A percentile compares a stretch with the other conserved stretches of the same genome.
Evolutionary conservation across 2,888 invertebrate species (phyloP).

Genomic region (Megalurothrips usitatus): DNA sequence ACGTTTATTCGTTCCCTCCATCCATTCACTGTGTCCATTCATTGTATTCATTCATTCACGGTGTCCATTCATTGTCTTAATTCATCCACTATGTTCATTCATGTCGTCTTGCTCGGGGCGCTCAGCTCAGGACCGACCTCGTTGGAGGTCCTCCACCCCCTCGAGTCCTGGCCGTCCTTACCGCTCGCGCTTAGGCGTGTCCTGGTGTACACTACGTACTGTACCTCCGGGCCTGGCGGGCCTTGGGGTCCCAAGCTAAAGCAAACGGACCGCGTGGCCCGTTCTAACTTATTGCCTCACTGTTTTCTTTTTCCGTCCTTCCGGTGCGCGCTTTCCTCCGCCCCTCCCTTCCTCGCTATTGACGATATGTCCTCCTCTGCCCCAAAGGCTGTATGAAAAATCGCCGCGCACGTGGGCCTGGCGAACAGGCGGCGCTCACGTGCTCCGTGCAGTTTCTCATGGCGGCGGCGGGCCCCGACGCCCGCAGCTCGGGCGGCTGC

Average conservation of each 20-base stretch:
- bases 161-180: too few relatives aligned
- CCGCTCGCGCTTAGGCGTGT: too few relatives aligned
- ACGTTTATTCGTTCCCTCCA: background rate
- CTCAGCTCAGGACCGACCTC: background rate
- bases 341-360: background rate
- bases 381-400: too few relatives aligned
- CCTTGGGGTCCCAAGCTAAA: background rate
- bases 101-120: too few relatives aligned
- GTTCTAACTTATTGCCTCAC: background rate
- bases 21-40: background rate
- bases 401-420: too few relatives aligned
- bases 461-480: too few relatives aligned
- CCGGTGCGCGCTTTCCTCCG: background rate
- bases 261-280: background rate
- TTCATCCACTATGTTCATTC: background rate
- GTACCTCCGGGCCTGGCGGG: too few relatives aligned
- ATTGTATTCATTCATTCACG: background rate
- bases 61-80: background rate
- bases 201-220: too few relatives aligned
- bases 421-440: too few relatives aligned
- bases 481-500: too few relatives aligned
- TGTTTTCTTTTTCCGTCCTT: constrained; percentile 16
- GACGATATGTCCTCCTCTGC: background rate
- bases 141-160: too few relatives aligned
- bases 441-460: too few relatives aligned